Percentiles rank a stretch among this genome's conserved stretches.
Conservation (phyloP, 2,797 vertebrate genomes). For the Sebastes cheni region DNA sequence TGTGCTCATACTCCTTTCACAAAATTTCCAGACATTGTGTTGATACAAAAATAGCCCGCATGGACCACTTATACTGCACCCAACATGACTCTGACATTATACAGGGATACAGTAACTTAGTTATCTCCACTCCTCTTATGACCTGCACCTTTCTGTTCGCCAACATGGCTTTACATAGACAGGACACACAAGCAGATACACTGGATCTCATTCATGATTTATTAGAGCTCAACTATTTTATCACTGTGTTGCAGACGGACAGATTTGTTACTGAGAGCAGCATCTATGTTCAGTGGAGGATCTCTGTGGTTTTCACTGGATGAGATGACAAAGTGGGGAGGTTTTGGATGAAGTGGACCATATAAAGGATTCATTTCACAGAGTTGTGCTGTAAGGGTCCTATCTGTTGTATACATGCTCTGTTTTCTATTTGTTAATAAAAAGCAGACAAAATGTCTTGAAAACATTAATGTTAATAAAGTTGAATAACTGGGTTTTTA, state of each 20-base stretch:
- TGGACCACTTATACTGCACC: not conserved
- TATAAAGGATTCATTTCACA: conserved; percentile 89
- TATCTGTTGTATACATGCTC: conserved; percentile 91
- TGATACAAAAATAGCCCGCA: not conserved
- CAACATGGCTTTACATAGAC: conserved; percentile 7
- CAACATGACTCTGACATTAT: not conserved
- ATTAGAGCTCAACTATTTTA: conserved; percentile 77
- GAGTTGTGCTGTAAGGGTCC: conserved; percentile 88
- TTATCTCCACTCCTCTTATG: not conserved
- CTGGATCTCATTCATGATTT: conserved; percentile 77
- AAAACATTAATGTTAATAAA: conserved; percentile 95
- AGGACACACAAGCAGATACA: conserved; percentile 20
- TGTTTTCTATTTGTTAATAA: conserved; percentile 97
- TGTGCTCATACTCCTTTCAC: not conserved
- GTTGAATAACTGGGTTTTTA: conserved; percentile 93
- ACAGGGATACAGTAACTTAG: not conserved
- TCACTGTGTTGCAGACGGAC: conserved; percentile 78
- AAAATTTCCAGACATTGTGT: not conserved
- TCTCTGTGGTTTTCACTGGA: conserved; percentile 74
- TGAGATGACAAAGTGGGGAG: conserved; percentile 75
- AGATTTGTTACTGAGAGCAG: conserved; percentile 53
- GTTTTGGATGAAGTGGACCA: conserved; percentile 81
- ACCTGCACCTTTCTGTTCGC: conserved; percentile 19
- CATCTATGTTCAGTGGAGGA: conserved; percentile 82
- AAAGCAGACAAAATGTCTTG: conserved; percentile 72